phyloP scores from a whole-genome alignment of 2,113 vertebrate genomes.

The Emydocephalus ijimae region DNA sequence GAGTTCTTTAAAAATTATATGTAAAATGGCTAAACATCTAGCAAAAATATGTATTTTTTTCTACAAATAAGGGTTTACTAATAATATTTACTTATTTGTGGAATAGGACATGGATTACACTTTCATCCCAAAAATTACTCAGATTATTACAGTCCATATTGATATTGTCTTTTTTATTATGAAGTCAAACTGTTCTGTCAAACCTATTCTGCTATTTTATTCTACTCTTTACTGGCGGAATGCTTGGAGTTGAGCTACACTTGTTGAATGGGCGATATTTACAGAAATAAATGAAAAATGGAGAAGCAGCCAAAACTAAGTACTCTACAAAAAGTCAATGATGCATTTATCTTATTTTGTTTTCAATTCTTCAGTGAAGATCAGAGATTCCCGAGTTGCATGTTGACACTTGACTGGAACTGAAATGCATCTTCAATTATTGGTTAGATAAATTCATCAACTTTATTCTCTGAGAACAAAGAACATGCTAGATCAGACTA shows the following conservation, averaged over 20 bases:
- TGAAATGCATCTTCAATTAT: background rate
- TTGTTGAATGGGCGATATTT: background rate
- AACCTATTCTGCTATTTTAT: background rate
- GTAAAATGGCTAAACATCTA: background rate
- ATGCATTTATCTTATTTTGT: background rate
- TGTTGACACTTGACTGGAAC: background rate
- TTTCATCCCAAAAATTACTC: constrained; percentile 46
- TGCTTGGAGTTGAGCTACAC: background rate
- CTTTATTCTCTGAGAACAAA: background rate
- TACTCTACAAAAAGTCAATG: background rate
- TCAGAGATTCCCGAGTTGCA: background rate
- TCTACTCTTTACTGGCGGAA: background rate
- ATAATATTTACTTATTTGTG: constrained; percentile 39
- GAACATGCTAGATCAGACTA: background rate
- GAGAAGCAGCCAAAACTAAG: background rate
- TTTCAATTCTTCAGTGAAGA: background rate
- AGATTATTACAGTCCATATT: constrained; percentile 26
- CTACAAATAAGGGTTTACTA: background rate
- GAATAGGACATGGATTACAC: constrained; percentile 50
- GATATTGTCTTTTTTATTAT: constrained; percentile 21
- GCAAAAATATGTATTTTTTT: background rate
- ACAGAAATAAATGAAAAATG: background rate
- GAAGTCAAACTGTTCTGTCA: constrained; percentile 10
- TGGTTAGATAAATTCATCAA: background rate
- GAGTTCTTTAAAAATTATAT: background rate